Percentiles rank a stretch among this genome's conserved stretches.
Evolutionary conservation across 2,888 invertebrate genomes (phyloP).

Genomic region (Octonoba sinensis): DNA sequence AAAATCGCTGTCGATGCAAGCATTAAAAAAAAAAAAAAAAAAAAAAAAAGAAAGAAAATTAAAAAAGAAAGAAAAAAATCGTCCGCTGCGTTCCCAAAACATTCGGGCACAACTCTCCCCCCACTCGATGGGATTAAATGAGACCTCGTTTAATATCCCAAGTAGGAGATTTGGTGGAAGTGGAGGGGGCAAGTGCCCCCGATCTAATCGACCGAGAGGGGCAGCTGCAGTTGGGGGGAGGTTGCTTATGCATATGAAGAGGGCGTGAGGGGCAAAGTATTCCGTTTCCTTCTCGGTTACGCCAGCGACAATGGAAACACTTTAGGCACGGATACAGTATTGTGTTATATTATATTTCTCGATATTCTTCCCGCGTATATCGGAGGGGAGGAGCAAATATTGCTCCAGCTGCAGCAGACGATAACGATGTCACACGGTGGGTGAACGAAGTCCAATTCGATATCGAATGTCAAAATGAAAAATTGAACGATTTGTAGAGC

Average conservation of each 20-base stretch:
- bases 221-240: conserved; percentile 35
- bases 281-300: conserved; percentile 38
- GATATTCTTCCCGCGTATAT: conserved; percentile 4
- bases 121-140: conserved; percentile 23
- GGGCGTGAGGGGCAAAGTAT: conserved; percentile 26
- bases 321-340: conserved; percentile 56
- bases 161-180: conserved; percentile 55
- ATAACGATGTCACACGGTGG: background rate
- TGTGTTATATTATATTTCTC: conserved; percentile 24
- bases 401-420: conserved; percentile 45
- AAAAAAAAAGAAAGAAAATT: no score
- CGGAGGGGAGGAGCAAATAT: conserved; percentile 45
- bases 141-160: conserved; percentile 47
- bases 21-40: no score
- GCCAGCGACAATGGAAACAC: conserved; percentile 48
- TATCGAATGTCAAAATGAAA: no score
- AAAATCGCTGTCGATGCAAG: conserved; percentile 12
- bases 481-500: no score
- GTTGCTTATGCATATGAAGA: conserved; percentile 30
- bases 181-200: conserved; percentile 47
- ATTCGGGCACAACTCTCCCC: conserved; percentile 2
- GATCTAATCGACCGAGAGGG: conserved; percentile 47
- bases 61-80: no score
- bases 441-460: no score
- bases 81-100: background rate